Conservation (phyloP, 2,113 vertebrate species). For the Urocitellus parryii region DNA sequence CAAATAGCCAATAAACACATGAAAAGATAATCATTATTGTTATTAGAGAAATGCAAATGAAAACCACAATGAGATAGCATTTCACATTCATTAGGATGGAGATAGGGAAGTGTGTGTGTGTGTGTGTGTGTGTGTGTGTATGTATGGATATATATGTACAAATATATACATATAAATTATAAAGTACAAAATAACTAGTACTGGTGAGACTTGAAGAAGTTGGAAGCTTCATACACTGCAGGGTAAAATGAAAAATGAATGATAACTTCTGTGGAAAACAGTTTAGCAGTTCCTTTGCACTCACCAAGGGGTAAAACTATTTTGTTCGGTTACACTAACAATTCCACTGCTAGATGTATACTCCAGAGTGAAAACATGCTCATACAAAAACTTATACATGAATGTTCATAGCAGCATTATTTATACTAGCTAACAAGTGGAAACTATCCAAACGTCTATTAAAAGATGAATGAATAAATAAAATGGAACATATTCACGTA, state of each 20-base stretch:
- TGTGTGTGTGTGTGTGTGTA: no score
- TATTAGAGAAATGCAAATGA: background rate
- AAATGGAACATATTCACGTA: background rate
- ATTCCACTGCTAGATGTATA: background rate
- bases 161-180: background rate
- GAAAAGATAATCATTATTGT: conserved; percentile 14
- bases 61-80: background rate
- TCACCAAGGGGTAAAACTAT: background rate
- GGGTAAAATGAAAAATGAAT: background rate
- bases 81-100: background rate
- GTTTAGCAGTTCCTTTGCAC: background rate
- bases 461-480: background rate
- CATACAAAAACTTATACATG: background rate
- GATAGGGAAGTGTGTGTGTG: no score
- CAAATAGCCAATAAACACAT: background rate
- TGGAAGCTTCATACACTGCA: background rate
- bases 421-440: background rate
- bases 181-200: background rate
- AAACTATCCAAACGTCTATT: conserved; percentile 18
- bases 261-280: background rate
- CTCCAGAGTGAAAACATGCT: background rate
- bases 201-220: background rate
- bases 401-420: conserved; percentile 8
- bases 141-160: background rate
- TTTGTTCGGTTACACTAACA: background rate